Evolutionary conservation across 2,113 vertebrate genomes (phyloP).

Genomic region (Sakesphorus luctuosus): DNA sequence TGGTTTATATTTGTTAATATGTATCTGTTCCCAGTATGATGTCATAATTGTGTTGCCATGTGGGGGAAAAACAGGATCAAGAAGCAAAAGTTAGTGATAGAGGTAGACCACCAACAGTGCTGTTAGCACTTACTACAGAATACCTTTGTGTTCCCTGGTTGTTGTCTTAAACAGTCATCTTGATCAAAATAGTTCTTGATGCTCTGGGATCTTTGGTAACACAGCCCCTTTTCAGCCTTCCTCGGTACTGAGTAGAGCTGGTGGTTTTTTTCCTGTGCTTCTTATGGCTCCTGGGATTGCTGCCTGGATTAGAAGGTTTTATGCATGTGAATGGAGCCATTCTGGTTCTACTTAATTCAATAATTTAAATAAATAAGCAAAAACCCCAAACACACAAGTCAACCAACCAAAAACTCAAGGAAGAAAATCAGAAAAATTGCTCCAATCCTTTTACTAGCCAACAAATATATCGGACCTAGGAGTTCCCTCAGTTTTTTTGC

Average conservation of each 20-base stretch:
- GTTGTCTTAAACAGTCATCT: neutral
- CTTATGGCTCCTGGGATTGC: neutral
- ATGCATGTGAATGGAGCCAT: neutral
- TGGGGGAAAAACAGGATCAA: neutral
- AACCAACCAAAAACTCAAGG: neutral
- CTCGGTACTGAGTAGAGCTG: neutral
- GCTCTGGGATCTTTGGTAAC: neutral
- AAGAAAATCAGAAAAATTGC: neutral
- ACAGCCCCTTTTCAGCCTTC: neutral
- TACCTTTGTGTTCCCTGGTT: neutral
- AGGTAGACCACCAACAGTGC: neutral
- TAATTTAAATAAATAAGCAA: neutral
- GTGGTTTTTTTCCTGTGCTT: neutral
- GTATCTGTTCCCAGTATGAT: neutral
- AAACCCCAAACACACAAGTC: neutral
- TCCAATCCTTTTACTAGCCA: neutral
- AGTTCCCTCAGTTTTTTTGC: neutral
- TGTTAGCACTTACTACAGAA: neutral
- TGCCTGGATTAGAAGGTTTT: neutral
- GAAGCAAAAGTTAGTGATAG: neutral
- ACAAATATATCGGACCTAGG: neutral
- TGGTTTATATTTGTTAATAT: neutral
- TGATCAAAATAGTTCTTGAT: neutral
- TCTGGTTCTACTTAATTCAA: neutral
- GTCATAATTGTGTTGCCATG: neutral